phyloP scores from a whole-genome alignment of 1,140 invertebrate species.

The Lutraria rhynchaena region DNA sequence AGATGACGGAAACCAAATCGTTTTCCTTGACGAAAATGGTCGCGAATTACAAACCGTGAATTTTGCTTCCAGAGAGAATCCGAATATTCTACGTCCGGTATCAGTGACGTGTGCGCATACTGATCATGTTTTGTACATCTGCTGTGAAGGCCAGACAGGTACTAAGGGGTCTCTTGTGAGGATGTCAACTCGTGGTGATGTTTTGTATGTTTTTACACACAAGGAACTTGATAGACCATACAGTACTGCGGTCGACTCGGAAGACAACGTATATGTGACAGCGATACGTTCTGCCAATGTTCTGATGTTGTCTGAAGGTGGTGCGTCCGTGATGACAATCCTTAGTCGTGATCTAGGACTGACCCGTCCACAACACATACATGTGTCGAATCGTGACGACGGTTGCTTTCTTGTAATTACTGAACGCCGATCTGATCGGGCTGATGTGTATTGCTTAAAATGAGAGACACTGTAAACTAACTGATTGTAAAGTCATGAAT shows the following conservation, averaged over 20 bases:
- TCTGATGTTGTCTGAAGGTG: constrained; percentile 39
- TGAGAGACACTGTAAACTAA: too few relatives aligned
- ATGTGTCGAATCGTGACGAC: constrained; percentile 29
- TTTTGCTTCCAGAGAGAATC: constrained; percentile 56
- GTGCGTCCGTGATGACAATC: constrained; percentile 37
- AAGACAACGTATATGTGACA: constrained; percentile 46
- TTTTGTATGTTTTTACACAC: constrained; percentile 44
- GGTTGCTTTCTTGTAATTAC: constrained; percentile 31
- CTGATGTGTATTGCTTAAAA: constrained; percentile 38
- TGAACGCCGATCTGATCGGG: constrained; percentile 42
- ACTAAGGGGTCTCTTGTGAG: constrained; percentile 52
- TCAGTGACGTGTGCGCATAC: constrained; percentile 27
- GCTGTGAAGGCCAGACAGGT: constrained; percentile 52
- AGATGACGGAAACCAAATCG: constrained; percentile 46
- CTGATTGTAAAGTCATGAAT: too few relatives aligned
- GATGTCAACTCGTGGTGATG: constrained; percentile 53
- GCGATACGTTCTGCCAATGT: constrained; percentile 54
- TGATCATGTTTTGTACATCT: constrained; percentile 44
- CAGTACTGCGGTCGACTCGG: constrained; percentile 27
- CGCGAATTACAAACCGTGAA: constrained; percentile 46
- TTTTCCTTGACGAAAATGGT: constrained; percentile 45
- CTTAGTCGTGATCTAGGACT: constrained; percentile 49
- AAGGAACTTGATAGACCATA: constrained; percentile 51
- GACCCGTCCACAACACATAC: constrained; percentile 50
- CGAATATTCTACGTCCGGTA: constrained; percentile 52